Conservation (phyloP, 1,140 invertebrate species). For the Drosophila sucinea region DNA sequence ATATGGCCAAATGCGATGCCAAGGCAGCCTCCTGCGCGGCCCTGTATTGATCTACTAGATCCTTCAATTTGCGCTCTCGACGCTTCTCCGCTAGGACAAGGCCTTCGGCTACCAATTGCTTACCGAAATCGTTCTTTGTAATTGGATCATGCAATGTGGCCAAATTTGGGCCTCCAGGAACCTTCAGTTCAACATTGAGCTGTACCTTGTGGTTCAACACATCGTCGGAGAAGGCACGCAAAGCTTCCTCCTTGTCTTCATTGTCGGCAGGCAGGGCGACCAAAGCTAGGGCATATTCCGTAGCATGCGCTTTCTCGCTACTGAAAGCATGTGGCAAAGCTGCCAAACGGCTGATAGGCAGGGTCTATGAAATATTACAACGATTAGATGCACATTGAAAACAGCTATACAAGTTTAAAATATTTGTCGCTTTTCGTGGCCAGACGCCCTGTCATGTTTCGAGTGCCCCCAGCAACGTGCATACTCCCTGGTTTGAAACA, state of each 20-base stretch:
- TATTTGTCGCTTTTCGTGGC: slow-evolving; percentile 46
- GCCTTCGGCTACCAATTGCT: slow-evolving; percentile 93
- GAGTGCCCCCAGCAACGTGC: slow-evolving; percentile 58
- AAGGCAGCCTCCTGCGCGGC: slow-evolving; percentile 93
- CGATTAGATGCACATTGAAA: neutral
- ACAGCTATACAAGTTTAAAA: neutral
- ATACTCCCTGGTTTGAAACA: slow-evolving; percentile 7
- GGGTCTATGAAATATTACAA: slow-evolving; percentile 69
- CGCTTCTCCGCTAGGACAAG: slow-evolving; percentile 91
- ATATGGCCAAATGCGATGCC: slow-evolving; percentile 93
- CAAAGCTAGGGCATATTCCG: slow-evolving; percentile 93
- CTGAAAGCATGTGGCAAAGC: slow-evolving; percentile 91
- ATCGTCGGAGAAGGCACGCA: slow-evolving; percentile 88
- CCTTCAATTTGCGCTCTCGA: slow-evolving; percentile 91
- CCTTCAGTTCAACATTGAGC: slow-evolving; percentile 89
- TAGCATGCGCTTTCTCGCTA: slow-evolving; percentile 91
- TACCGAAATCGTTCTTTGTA: slow-evolving; percentile 92
- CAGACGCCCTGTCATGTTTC: slow-evolving; percentile 25
- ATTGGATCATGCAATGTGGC: slow-evolving; percentile 89
- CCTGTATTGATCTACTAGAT: slow-evolving; percentile 92
- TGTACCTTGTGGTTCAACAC: slow-evolving; percentile 88
- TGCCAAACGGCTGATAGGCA: slow-evolving; percentile 87
- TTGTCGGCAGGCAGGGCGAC: slow-evolving; percentile 92
- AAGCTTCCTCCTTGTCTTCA: slow-evolving; percentile 90
- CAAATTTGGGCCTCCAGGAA: slow-evolving; percentile 84